Base-by-base conservation (phyloP, 2,113 vertebrate species). In the Trematocara macrostoma region DNA sequence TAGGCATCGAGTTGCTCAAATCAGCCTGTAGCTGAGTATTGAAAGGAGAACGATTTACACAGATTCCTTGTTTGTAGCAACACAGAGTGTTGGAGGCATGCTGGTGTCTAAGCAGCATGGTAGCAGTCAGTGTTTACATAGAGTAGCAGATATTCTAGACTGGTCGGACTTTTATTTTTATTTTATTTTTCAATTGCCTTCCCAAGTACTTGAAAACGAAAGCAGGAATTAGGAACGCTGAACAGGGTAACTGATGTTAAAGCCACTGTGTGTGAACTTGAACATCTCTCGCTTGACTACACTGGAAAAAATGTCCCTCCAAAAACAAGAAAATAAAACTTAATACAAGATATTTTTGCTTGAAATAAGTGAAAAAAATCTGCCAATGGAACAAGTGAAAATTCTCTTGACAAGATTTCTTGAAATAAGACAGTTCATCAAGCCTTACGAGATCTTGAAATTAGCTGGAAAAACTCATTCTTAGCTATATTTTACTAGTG, bases 91-190 rank as follows among this genome's bases (percentile, higher is more conserved):
- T 61, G 82, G 79, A 88, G 83, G 81, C n/a, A n/a, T n/a, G n/a
- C n/a, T n/a, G n/a, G n/a, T n/a, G n/a, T n/a, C n/a, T n/a, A n/a
- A n/a, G n/a, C 87, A 87, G 84, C 87, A 78, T 57, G 84, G 93
- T 94, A 94, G 92, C 92, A 91, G 89, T 90, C 84, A 56, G 80
- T 91, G 92, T 93, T 95, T 94, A 93, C 93, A 93, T 57, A 69
- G 80, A 90, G 90, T 87, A 94, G 94, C 93, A 91, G 87, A 89
- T 38, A 29, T 40, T 53, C 16, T 88, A 47, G 90, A 59, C 12
- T n/a, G 16, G 64, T 78, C 15, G 26, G 81, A 51, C 29, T 76
- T 45, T 82, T 49, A 76, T 0, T 52, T 51, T 71, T 26, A 26
- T 45, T 71, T 71, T 45, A 64, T 42, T 34, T 71, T 78, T 78